Conservation (phyloP, 2,797 vertebrate species). For the Periophthalmus magnuspinnatus region DNA sequence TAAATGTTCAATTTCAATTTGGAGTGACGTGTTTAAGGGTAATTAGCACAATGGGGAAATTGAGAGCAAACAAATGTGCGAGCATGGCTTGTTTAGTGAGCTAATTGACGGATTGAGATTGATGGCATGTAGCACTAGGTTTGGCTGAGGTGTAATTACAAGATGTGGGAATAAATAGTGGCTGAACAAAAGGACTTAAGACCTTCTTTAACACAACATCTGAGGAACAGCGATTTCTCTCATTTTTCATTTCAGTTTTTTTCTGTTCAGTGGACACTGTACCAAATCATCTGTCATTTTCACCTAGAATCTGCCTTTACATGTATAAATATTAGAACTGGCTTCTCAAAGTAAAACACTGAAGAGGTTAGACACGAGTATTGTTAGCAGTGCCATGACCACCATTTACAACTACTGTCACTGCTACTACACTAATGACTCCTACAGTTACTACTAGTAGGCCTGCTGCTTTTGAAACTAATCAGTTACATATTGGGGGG, state of each 20-base stretch:
- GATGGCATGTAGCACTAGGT: slow-evolving; percentile 72
- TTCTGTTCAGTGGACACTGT: not conserved
- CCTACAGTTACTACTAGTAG: not conserved
- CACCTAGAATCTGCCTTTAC: not conserved
- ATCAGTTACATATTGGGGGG: too few relatives aligned
- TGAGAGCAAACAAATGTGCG: slow-evolving; percentile 71
- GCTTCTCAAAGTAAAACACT: not conserved
- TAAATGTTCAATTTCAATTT: slow-evolving; percentile 73
- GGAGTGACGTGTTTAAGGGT: slow-evolving; percentile 72
- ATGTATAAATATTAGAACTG: not conserved
- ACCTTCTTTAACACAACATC: slow-evolving; percentile 29
- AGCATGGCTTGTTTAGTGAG: slow-evolving; percentile 71
- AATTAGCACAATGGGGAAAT: slow-evolving; percentile 75
- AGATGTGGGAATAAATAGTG: slow-evolving; percentile 68
- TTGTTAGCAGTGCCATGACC: not conserved
- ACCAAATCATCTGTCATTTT: not conserved
- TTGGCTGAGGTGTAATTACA: slow-evolving; percentile 73
- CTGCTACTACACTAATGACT: not conserved
- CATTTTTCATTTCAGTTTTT: slow-evolving; percentile 14
- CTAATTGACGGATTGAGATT: slow-evolving; percentile 79
- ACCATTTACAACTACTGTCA: too few relatives aligned
- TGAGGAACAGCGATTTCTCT: not conserved
- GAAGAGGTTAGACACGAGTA: not conserved
- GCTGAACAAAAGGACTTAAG: slow-evolving; percentile 53
- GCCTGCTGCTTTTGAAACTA: not conserved